Percentiles rank a stretch among this genome's conserved stretches.
Conservation (phyloP, 2,113 vertebrate species). For the Garra rufa region DNA sequence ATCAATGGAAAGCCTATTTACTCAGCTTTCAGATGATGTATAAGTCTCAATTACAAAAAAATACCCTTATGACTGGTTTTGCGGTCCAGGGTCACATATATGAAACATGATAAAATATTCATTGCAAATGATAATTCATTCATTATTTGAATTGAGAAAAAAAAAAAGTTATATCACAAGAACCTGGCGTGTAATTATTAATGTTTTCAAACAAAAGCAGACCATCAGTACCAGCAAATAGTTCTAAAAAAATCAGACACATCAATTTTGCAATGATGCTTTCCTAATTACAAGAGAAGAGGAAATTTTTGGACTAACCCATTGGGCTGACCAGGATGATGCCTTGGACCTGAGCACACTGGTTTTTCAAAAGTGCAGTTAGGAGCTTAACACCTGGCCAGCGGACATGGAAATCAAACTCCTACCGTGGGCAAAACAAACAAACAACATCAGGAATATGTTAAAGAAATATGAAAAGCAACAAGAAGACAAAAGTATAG, state of each 20-base stretch:
- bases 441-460: conserved; percentile 9
- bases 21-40: too few relatives aligned
- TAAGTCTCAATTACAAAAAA: too few relatives aligned
- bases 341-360: conserved; percentile 90
- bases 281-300: background rate
- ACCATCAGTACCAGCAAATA: background rate
- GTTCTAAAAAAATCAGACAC: background rate
- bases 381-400: conserved; percentile 96
- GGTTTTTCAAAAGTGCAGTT: conserved; percentile 90
- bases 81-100: too few relatives aligned
- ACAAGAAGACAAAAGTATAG: background rate
- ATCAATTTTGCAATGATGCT: background rate
- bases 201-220: background rate
- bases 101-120: too few relatives aligned
- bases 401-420: conserved; percentile 98
- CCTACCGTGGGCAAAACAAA: conserved; percentile 71
- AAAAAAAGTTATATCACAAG: too few relatives aligned
- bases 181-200: background rate
- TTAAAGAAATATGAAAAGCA: background rate
- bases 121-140: too few relatives aligned
- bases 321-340: conserved; percentile 96
- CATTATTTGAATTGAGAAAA: too few relatives aligned
- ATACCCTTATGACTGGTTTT: too few relatives aligned
- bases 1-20: too few relatives aligned
- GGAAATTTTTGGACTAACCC: conserved; percentile 79